Evolutionary conservation across 2,888 invertebrate genomes (phyloP).

Genomic region (Euzophera pinguis): DNA sequence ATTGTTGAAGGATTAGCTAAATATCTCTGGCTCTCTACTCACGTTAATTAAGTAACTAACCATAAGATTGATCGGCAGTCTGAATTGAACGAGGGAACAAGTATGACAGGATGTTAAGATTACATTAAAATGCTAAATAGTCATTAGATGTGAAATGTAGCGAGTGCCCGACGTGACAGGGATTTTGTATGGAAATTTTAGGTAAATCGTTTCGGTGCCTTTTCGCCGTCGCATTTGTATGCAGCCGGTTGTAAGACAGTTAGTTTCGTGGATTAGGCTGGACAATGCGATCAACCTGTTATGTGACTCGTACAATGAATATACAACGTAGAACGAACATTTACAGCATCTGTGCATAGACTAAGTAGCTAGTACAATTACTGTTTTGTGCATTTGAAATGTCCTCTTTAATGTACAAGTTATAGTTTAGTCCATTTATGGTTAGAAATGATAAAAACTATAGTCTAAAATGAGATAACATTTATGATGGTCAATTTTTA

Average conservation of each 20-base stretch:
- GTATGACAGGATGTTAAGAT: conserved; percentile 4
- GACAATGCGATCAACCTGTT: conserved; percentile 15
- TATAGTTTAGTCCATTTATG: neutral
- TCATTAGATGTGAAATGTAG: conserved; percentile 2
- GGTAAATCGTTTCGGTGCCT: conserved; percentile 43
- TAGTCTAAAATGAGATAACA: neutral
- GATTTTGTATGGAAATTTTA: conserved; percentile 39
- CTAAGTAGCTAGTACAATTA: neutral
- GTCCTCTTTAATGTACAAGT: neutral
- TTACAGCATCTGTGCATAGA: neutral
- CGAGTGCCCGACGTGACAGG: conserved; percentile 38
- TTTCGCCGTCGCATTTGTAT: conserved; percentile 56
- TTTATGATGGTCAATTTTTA: no score
- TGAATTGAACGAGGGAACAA: conserved; percentile 12
- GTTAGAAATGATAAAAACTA: neutral
- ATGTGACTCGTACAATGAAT: conserved; percentile 15
- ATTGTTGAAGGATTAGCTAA: neutral
- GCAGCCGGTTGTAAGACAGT: conserved; percentile 46
- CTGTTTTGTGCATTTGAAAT: neutral
- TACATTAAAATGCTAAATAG: conserved; percentile 10
- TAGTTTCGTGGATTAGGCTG: conserved; percentile 50
- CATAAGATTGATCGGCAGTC: conserved; percentile 1
- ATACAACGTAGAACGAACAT: neutral
- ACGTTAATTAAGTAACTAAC: conserved; percentile 10
- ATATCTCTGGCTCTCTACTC: conserved; percentile 3